Evolutionary conservation across 2,888 invertebrate species (phyloP), one percentile per base, ranked within the genome.

Genomic region (Malthinus flaveolus): DNA sequence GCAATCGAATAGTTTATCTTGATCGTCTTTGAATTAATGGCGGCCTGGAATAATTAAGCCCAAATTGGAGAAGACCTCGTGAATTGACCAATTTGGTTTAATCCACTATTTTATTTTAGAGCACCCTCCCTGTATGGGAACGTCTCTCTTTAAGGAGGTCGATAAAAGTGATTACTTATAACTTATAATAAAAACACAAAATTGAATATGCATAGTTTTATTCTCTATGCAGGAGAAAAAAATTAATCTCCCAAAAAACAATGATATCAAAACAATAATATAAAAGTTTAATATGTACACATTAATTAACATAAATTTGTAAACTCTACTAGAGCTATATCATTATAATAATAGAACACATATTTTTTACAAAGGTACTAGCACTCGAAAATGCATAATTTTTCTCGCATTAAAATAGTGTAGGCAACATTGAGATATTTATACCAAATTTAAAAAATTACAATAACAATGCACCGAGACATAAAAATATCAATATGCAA

Each of bases 341-440:
- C 34, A 36, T 59, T 55, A 23, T 51, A 58, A 49, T 50, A 55
- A 56, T 56, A 47, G 48, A 68, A 71, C 71, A 75, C 75, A 75
- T 72, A 73, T 70, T 71, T 68, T 63, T 72, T 73, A 76, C 69
- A 73, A 73, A 74, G 72, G 71, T 72, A 73, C 72, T 71, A 72
- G 66, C 61, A 63, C 49, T 68, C 71, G 70, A 72, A 71, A 73
- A 73, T 75, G 74, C 73, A 73, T 74, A 72, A 23, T 23, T 23
- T 23, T 70, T 71, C 32, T 68, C 71, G 73, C 74, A 72, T 74
- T 49, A 71, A 72, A 67, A 71, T 69, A 70, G 69, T 74, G 56
- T 66, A 74, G 75, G 74, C 74, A 75, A 76, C 76, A 76, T 67
- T 71, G 69, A 75, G 72, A 74, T 72, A 72, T 64, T 63, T 23